A percentile compares a stretch with the other conserved stretches of the same genome.
Conservation (phyloP, 2,888 invertebrate species). For the Nomada fucata region DNA sequence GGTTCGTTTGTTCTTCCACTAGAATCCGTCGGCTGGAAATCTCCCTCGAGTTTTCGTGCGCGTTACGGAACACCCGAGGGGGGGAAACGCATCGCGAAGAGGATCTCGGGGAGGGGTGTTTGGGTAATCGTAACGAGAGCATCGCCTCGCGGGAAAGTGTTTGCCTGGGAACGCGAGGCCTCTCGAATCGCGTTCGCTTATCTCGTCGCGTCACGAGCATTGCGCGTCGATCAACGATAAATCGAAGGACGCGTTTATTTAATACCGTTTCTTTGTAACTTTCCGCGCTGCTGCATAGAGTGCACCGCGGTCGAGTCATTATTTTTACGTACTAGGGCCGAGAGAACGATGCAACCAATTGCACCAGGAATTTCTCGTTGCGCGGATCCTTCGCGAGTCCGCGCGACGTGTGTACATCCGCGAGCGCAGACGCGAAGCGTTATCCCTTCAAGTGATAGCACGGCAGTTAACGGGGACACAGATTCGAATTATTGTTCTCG, state of each 20-base stretch:
- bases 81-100: background rate
- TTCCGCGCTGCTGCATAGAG: background rate
- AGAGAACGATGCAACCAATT: background rate
- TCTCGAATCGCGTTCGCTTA: slow-evolving; percentile 7
- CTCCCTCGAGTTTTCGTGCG: slow-evolving; percentile 15
- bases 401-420: background rate
- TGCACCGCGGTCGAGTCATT: slow-evolving; percentile 50
- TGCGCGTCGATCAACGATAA: slow-evolving; percentile 23
- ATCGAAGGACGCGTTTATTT: slow-evolving; percentile 31
- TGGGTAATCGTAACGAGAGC: background rate
- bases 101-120: background rate
- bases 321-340: slow-evolving; percentile 49
- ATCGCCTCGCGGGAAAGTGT: slow-evolving; percentile 19
- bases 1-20: slow-evolving; percentile 63
- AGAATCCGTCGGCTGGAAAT: slow-evolving; percentile 39
- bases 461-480: slow-evolving; percentile 51
- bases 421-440: slow-evolving; percentile 10
- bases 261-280: slow-evolving; percentile 21
- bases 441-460: slow-evolving; percentile 36
- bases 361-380: slow-evolving; percentile 9
- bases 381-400: slow-evolving; percentile 1
- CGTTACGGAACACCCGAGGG: background rate
- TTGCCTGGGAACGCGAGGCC: slow-evolving; percentile 32
- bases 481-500: slow-evolving; percentile 45
- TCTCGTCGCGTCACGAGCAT: slow-evolving; percentile 13